Percentiles rank a stretch among this genome's conserved stretches.
These are phyloP conservation scores for Danio kyathit DNA, from an alignment of 2,797 vertebrate species.

Conservation along the genomic window DNA sequence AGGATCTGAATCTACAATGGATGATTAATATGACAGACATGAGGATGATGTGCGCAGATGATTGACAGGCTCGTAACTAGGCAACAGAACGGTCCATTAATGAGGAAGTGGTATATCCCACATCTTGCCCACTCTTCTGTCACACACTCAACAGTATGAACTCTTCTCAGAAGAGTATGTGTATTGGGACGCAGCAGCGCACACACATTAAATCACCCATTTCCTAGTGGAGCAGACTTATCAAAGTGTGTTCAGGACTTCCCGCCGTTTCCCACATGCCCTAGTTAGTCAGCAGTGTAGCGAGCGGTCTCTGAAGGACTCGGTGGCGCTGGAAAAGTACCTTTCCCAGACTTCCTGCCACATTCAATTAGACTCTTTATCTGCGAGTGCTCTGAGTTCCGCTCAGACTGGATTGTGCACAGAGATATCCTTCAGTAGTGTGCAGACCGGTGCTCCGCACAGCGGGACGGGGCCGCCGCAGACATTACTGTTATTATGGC, in stretches of 20 bases:
- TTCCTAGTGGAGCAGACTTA: neutral
- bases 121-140: too few relatives aligned
- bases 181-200: neutral
- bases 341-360: slow-evolving; percentile 79
- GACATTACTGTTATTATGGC: too few relatives aligned
- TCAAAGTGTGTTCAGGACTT: neutral
- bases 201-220: neutral
- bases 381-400: slow-evolving; percentile 65
- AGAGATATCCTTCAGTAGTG: slow-evolving; percentile 49
- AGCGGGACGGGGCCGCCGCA: too few relatives aligned
- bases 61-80: too few relatives aligned
- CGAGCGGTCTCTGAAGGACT: slow-evolving; percentile 49
- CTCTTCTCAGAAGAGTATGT: too few relatives aligned
- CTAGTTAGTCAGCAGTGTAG: slow-evolving; percentile 61
- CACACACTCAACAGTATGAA: too few relatives aligned
- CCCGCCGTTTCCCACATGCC: slow-evolving; percentile 54
- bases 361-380: slow-evolving; percentile 76
- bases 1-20: too few relatives aligned
- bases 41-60: too few relatives aligned
- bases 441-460: too few relatives aligned
- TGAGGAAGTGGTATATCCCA: too few relatives aligned
- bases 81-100: too few relatives aligned
- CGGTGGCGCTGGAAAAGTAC: slow-evolving; percentile 66
- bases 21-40: too few relatives aligned
- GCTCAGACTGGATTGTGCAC: slow-evolving; percentile 64